phyloP scores from a whole-genome alignment of 2,797 vertebrate genomes.

The Enteromius treurensis region DNA sequence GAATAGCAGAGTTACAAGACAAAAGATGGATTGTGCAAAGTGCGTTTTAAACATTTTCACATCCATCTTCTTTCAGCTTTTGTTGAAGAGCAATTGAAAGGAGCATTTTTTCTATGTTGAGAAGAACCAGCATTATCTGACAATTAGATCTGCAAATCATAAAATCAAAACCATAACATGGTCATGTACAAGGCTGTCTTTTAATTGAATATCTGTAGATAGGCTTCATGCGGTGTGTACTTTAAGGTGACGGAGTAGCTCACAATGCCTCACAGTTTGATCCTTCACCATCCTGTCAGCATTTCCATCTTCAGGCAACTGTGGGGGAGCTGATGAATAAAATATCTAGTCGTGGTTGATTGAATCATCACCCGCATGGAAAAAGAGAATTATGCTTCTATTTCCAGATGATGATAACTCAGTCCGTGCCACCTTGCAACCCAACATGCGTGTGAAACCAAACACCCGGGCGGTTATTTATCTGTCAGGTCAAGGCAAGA shows the following conservation, averaged over 20 bases:
- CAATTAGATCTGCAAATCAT: not conserved
- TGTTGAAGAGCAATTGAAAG: not conserved
- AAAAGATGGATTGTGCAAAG: not conserved
- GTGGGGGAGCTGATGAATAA: conserved; percentile 12
- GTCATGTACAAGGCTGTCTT: not conserved
- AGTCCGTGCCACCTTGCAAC: not conserved
- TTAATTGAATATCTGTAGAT: not conserved
- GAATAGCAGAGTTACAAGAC: conserved; percentile 3
- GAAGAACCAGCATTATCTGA: not conserved
- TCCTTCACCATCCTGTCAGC: not conserved
- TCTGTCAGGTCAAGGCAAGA: conserved; percentile 13
- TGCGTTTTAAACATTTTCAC: not conserved
- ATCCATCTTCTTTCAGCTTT: not conserved
- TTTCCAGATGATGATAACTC: conserved; percentile 36
- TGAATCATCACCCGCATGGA: conserved; percentile 28
- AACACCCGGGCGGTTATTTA: not conserved
- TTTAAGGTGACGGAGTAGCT: not conserved
- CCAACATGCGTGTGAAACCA: conserved; percentile 18
- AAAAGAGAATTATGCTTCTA: conserved; percentile 6
- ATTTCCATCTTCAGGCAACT: not conserved
- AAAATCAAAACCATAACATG: not conserved
- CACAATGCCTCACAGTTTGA: conserved; percentile 20
- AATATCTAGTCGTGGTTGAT: not conserved
- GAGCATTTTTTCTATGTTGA: not conserved
- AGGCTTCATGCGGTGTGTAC: not conserved